Percentiles rank a stretch among this genome's conserved stretches.
phyloP scores from a whole-genome alignment of 1,140 invertebrate species.

The Pemphigus obesinymphae region DNA sequence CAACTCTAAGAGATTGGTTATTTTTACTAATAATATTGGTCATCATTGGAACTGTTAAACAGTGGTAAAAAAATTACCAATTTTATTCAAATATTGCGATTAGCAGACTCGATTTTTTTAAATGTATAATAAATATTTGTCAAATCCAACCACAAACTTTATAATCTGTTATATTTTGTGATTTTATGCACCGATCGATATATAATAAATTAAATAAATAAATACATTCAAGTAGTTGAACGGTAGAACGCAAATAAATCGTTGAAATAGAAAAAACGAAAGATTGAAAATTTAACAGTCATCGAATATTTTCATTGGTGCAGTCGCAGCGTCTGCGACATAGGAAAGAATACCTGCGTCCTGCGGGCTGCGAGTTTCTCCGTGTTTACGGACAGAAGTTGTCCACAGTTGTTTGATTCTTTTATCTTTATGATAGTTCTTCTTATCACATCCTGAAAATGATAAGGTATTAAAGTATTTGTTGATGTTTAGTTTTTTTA shows the following conservation, averaged over 20 bases:
- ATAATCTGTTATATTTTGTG: too few relatives aligned
- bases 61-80: background rate
- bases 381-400: too few relatives aligned
- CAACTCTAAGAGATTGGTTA: slow-evolving; percentile 50
- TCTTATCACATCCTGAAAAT: background rate
- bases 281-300: too few relatives aligned
- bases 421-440: background rate
- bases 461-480: slow-evolving; percentile 11
- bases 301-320: background rate
- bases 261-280: background rate
- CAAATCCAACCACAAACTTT: too few relatives aligned
- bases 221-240: too few relatives aligned
- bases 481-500: slow-evolving; percentile 12
- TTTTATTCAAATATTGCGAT: background rate
- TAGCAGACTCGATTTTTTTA: too few relatives aligned
- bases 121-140: too few relatives aligned
- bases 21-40: background rate
- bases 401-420: too few relatives aligned
- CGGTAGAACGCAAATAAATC: background rate
- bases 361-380: too few relatives aligned
- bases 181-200: background rate
- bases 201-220: background rate
- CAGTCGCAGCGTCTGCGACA: too few relatives aligned
- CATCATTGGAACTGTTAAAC: background rate
- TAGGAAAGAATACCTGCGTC: too few relatives aligned